Conservation (phyloP, 2,888 invertebrate genomes). For the Acutogordius australiensis region DNA sequence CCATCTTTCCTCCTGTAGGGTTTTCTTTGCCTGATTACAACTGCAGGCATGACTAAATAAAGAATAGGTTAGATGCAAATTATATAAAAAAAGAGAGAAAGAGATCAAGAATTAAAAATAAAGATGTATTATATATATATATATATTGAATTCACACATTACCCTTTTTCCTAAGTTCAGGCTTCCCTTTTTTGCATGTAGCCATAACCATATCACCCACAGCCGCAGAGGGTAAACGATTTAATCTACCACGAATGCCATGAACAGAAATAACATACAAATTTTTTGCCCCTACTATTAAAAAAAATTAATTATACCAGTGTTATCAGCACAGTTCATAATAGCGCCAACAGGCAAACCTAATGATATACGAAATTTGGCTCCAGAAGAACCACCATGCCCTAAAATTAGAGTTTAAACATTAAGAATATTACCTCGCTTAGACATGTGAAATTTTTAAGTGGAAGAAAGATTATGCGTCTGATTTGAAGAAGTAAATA, state of each 20-base stretch:
- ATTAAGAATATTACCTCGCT: not conserved
- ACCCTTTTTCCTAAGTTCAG: slow-evolving; percentile 81
- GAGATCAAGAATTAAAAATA: too few species aligned
- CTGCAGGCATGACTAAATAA: slow-evolving; percentile 91
- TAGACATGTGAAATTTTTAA: too few species aligned
- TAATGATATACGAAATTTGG: slow-evolving; percentile 92
- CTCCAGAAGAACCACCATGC: slow-evolving; percentile 99
- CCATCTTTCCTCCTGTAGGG: slow-evolving; percentile 96
- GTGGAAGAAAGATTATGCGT: too few species aligned
- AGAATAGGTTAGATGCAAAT: too few species aligned
- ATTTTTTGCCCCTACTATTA: slow-evolving; percentile 65
- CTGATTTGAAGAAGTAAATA: too few species aligned
- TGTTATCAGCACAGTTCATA: slow-evolving; percentile 97
- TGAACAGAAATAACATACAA: slow-evolving; percentile 93
- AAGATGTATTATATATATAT: too few species aligned
- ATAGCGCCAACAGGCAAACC: slow-evolving; percentile 98
- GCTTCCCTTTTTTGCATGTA: slow-evolving; percentile 97
- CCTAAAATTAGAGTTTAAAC: slow-evolving; percentile 33
- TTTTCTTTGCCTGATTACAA: slow-evolving; percentile 88
- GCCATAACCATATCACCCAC: slow-evolving; percentile 97
- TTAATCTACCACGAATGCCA: slow-evolving; percentile 84
- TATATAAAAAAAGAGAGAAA: too few species aligned
- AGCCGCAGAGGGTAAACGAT: slow-evolving; percentile 82
- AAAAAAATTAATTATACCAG: slow-evolving; percentile 36
- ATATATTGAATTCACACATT: too few species aligned